Evolutionary conservation across 2,888 invertebrate species (phyloP).

Genomic region (Macrophya annulata): DNA sequence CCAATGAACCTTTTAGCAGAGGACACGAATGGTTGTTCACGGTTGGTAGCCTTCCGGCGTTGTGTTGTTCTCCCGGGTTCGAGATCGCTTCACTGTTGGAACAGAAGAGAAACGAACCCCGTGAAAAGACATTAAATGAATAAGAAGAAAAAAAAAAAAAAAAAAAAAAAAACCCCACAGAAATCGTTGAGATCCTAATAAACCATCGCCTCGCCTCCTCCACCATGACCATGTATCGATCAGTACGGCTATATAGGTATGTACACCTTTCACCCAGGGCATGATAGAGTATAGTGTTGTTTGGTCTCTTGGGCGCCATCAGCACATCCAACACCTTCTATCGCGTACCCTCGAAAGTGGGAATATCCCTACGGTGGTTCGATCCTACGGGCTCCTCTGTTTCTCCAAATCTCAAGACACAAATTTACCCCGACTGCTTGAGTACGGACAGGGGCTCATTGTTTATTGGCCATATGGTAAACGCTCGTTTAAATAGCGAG

Average conservation of each 20-base stretch:
- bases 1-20: conserved; percentile 73
- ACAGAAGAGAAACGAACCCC: conserved; percentile 71
- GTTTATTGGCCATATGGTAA: background rate
- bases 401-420: conserved; percentile 45
- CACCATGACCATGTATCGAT: conserved; percentile 61
- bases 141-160: background rate
- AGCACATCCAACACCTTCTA: conserved; percentile 28
- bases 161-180: conserved; percentile 10
- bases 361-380: conserved; percentile 8
- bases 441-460: conserved; percentile 13
- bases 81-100: conserved; percentile 87
- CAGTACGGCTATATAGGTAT: conserved; percentile 12
- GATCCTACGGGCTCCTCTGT: conserved; percentile 20
- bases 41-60: conserved; percentile 78
- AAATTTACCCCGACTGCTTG: conserved; percentile 1
- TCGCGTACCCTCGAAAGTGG: conserved; percentile 19
- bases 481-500: background rate
- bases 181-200: conserved; percentile 44
- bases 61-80: conserved; percentile 85
- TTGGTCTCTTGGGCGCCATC: conserved; percentile 46
- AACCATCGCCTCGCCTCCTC: conserved; percentile 53
- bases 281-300: conserved; percentile 8
- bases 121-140: conserved; percentile 24
- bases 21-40: conserved; percentile 73
- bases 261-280: conserved; percentile 21